phyloP scores from a whole-genome alignment of 1,140 invertebrate genomes.

The Agrypnia vestita region DNA sequence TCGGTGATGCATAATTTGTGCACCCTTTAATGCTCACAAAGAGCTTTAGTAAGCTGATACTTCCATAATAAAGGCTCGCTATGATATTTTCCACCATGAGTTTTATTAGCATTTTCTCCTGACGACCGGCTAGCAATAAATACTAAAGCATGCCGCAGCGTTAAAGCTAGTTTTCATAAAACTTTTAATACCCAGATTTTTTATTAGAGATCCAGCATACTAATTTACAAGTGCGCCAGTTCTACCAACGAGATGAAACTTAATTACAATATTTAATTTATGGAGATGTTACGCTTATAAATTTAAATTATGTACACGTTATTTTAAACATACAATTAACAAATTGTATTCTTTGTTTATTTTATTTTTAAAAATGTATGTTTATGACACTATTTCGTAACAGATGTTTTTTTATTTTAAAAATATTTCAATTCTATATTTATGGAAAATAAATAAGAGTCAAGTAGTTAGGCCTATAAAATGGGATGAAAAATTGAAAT shows the following conservation, averaged over 20 bases:
- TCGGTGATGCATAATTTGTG: no score
- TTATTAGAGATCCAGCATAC: background rate
- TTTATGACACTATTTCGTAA: no score
- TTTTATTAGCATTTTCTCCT: background rate
- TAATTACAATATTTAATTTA: constrained; percentile 7
- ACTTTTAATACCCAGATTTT: constrained; percentile 4
- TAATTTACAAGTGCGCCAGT: constrained; percentile 7
- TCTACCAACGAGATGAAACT: constrained; percentile 8
- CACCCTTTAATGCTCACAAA: no score
- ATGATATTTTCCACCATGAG: background rate
- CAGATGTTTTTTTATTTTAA: no score
- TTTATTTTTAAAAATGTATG: no score
- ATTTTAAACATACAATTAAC: background rate
- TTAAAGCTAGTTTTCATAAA: constrained; percentile 8
- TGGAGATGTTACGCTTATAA: no score
- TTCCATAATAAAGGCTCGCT: background rate
- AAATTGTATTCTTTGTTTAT: background rate
- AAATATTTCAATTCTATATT: no score
- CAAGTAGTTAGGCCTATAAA: no score
- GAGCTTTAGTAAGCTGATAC: no score
- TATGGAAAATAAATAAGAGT: no score
- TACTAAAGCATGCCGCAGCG: constrained; percentile 19
- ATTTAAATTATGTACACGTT: background rate
- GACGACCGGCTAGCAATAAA: constrained; percentile 17
- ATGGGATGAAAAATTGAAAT: no score